Evolutionary conservation across 2,797 vertebrate genomes (phyloP).

Genomic region (Lerista edwardsae): DNA sequence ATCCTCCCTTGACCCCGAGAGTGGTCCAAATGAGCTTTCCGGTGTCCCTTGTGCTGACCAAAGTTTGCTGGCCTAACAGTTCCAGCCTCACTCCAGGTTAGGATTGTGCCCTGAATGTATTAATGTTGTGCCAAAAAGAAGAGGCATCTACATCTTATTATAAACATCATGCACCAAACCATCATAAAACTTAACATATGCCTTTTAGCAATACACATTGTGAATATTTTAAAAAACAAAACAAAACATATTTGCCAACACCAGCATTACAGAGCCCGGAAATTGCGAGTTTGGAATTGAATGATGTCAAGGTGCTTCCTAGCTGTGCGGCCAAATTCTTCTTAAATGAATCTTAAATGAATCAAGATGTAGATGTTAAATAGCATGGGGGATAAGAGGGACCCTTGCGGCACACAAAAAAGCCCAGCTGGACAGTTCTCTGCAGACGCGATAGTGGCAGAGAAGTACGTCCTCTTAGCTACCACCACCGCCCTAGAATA

Average conservation of each 20-base stretch:
- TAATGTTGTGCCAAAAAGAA: conserved; percentile 67
- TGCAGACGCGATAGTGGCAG: too few relatives aligned
- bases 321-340: not conserved
- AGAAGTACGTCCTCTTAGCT: too few relatives aligned
- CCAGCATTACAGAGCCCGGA: conserved; percentile 63
- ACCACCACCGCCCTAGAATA: too few relatives aligned
- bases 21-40: too few relatives aligned
- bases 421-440: too few relatives aligned
- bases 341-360: not conserved
- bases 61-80: too few relatives aligned
- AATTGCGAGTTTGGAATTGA: conserved; percentile 49
- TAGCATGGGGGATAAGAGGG: too few relatives aligned
- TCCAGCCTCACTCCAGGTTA: too few relatives aligned
- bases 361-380: too few relatives aligned
- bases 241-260: conserved; percentile 64
- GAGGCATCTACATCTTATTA: conserved; percentile 64
- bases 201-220: conserved; percentile 56
- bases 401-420: not conserved
- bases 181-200: conserved; percentile 66
- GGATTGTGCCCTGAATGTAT: too few relatives aligned
- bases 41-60: too few relatives aligned
- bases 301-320: conserved; percentile 30
- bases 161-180: conserved; percentile 67
- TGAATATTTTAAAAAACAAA: conserved; percentile 64
- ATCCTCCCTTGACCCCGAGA: too few relatives aligned